Percentiles rank a stretch among this genome's conserved stretches.
Conservation (phyloP, 2,113 vertebrate genomes). For the Erpornis zantholeuca region DNA sequence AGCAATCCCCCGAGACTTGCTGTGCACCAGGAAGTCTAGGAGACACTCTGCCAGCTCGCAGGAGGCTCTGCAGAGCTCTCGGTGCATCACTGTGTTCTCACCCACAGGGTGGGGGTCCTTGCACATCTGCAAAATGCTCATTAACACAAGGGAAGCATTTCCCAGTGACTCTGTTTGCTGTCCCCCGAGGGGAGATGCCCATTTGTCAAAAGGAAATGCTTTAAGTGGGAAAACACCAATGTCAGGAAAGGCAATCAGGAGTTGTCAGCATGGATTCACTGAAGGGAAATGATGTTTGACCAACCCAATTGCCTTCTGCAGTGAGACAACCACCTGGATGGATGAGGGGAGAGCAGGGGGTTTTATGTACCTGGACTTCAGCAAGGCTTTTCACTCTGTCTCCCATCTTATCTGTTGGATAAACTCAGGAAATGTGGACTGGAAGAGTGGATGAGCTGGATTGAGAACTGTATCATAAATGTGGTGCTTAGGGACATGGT, state of each 20-base stretch:
- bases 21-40: rapidly evolving
- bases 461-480: background rate
- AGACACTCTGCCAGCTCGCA: background rate
- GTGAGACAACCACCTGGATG: background rate
- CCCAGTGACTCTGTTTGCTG: background rate
- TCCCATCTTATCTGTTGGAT: background rate
- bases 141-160: background rate
- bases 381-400: background rate
- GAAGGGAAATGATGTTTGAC: background rate
- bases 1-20: background rate
- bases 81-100: background rate
- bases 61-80: background rate
- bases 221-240: background rate
- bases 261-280: background rate
- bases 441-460: background rate
- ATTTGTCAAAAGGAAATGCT: background rate
- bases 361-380: background rate
- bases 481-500: background rate
- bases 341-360: background rate
- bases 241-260: background rate
- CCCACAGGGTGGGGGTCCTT: background rate
- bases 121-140: background rate
- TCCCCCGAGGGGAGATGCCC: background rate
- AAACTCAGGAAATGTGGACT: background rate
- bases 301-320: background rate